Evolutionary conservation across 2,797 vertebrate species (phyloP).

Genomic region (Bovichtus variegatus): DNA sequence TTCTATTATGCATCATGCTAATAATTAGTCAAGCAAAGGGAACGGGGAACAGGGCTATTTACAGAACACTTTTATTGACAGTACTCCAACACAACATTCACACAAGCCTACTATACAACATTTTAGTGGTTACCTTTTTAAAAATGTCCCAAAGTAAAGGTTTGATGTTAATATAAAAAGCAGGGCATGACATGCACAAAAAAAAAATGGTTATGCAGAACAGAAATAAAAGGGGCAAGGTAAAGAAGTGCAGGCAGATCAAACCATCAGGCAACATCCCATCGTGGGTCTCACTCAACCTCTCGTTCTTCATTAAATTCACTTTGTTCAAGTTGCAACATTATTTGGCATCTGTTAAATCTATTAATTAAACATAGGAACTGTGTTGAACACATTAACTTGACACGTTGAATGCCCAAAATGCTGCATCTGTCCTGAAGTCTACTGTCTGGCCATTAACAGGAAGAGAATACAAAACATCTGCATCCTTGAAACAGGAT

Average conservation of each 20-base stretch:
- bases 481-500: conserved; percentile 3
- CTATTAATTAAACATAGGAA: neutral
- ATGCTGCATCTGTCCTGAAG: conserved; percentile 2
- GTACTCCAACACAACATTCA: conserved; percentile 77
- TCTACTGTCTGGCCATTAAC: neutral
- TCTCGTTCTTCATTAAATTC: neutral
- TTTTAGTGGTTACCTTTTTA: conserved; percentile 59
- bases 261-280: conserved; percentile 14
- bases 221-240: conserved; percentile 29
- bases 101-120: conserved; percentile 70
- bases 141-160: conserved; percentile 62
- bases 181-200: conserved; percentile 64
- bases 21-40: conserved; percentile 20
- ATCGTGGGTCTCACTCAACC: neutral
- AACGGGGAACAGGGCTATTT: conserved; percentile 29
- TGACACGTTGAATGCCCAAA: neutral
- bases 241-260: conserved; percentile 33
- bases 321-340: conserved; percentile 39
- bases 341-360: conserved; percentile 60
- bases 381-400: neutral
- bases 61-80: conserved; percentile 82
- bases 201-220: conserved; percentile 45
- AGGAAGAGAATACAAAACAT: conserved; percentile 3
- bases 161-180: conserved; percentile 31
- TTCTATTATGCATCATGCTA: conserved; percentile 12